Evolutionary conservation across 2,113 vertebrate species (phyloP), one percentile per base, ranked within the genome.

Genomic region (Nanorana parkeri): DNA sequence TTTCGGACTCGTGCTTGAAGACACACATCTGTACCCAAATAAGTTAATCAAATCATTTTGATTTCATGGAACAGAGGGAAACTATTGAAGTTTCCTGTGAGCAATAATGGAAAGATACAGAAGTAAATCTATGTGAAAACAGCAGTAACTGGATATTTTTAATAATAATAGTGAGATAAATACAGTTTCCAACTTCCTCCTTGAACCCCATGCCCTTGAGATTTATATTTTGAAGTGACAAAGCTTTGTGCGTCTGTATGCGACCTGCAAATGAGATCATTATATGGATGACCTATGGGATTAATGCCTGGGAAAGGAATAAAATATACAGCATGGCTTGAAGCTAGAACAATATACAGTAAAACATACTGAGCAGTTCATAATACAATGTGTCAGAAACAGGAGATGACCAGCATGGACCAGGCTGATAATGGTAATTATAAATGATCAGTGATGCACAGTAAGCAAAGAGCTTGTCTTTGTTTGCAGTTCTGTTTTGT

Each of bases 211-310:
- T 47, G 26, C 32, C 17, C 24, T 26, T 17, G n/a, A 68, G 65
- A 80, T 80, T 79, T 68, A 69, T 61, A 69, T n/a, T 32, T 69
- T n/a, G 66, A 71, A 69, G 66, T 60, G 55, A 61, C 54, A 61
- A 20, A 32, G 21, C 54, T 69, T 69, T 69, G 64, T 26, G 55
- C 24, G 66, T 41, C 54, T 60, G 54, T 21, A 60, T 69, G 66
- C 26, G 52, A 68, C 77, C 77, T 58, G 64, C 51, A 78, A 55
- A 78, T 71, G n/a, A 80, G 78, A 69, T 80, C 66, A 51, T 60
- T 80, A 69, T 20, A 58, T 20, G n/a, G 0, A 23, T 47, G 66
- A 80, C 66, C 78, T 69, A 64, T 58, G 24, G 51, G 19, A 24
- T 20, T 51, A 23, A 51, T 26, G 36, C 63, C 60, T 77, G 56